Base-by-base conservation (phyloP, 2,797 vertebrate species). In the Chaenodraco wilsoni region DNA sequence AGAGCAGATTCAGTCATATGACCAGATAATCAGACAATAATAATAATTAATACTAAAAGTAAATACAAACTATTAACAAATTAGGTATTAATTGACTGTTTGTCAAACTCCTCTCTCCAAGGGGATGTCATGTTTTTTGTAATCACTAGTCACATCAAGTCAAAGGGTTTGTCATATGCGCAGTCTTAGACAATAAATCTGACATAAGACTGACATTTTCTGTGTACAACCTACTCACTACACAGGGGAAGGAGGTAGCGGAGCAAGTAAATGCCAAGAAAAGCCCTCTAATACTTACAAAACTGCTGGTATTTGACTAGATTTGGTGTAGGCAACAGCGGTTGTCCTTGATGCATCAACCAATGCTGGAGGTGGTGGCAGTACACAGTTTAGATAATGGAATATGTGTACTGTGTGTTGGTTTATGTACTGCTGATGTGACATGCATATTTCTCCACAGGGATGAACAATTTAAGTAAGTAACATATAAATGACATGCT, bases 181-280 rank as follows among this genome's bases (percentile, higher is more conserved):
- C 33, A 9, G 33, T 65, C 19, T 51, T 51, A 50, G 51, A 37
- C 66, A 71, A 64, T 1, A 59, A 61, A 68, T 71, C 15, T 65
- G 69, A 74, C 60, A 59, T 62, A 41, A 72, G 37, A 23, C 12
- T 21, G 3, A 40, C 19, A 41, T 50, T 49, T 27, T 74, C 16
- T 69, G 19, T 73, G 27, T 17, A 65, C 49, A 83, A 21, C 46
- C 72, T 58, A 69, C 54, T 54, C 14, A 49, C n/a, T 58, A 57
- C 66, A 61, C 62, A 57, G 52, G 27, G 45, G 40, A 54, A 58
- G 52, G 17, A 71, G 60, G 40, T 14, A 23, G 65, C 65, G 41
- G 71, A 70, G 55, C 67, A 76, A 58, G 37, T 37, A 82, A 80
- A 81, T 81, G 62, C 72, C 62, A 75, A 68, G 69, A 49, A 23